Percentiles rank a stretch among this genome's conserved stretches.
These are phyloP conservation scores for Diglossa cyanea DNA, from an alignment of 2,797 vertebrate species.

Conservation along the genomic window DNA sequence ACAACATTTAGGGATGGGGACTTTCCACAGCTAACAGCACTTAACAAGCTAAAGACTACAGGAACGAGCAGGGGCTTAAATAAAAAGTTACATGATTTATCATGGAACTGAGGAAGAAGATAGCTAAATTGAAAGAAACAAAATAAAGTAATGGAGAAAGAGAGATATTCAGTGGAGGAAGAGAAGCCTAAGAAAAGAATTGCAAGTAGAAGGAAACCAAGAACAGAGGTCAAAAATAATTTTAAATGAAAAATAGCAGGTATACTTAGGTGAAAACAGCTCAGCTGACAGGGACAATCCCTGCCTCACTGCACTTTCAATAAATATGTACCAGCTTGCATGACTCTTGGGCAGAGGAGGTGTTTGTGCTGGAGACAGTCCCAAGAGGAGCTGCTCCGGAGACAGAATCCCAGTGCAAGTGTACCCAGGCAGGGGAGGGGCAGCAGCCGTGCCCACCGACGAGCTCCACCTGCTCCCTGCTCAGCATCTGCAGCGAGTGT, in stretches of 20 bases:
- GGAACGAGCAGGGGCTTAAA: not conserved
- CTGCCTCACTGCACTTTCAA: not conserved
- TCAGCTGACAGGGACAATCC: not conserved
- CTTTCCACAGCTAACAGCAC: not conserved
- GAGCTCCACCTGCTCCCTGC: not conserved
- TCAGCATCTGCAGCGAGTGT: not conserved
- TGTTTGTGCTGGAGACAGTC: not conserved
- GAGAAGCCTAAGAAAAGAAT: not conserved
- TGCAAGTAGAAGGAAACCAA: not conserved
- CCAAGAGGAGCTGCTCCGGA: not conserved
- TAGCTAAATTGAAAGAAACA: not conserved
- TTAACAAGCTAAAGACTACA: not conserved
- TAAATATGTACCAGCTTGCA: not conserved
- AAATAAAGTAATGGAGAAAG: not conserved
- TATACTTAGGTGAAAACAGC: not conserved
- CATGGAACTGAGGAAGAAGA: not conserved
- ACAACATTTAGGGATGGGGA: not conserved
- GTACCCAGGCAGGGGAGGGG: not conserved
- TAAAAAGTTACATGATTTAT: not conserved
- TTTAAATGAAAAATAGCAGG: not conserved
- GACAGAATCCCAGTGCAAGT: not conserved
- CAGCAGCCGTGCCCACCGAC: rapidly evolving
- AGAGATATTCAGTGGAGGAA: not conserved
- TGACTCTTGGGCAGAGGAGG: not conserved
- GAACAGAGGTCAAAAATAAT: not conserved